Base-by-base conservation (phyloP, 2,113 vertebrate species). In the Oceanites oceanicus region DNA sequence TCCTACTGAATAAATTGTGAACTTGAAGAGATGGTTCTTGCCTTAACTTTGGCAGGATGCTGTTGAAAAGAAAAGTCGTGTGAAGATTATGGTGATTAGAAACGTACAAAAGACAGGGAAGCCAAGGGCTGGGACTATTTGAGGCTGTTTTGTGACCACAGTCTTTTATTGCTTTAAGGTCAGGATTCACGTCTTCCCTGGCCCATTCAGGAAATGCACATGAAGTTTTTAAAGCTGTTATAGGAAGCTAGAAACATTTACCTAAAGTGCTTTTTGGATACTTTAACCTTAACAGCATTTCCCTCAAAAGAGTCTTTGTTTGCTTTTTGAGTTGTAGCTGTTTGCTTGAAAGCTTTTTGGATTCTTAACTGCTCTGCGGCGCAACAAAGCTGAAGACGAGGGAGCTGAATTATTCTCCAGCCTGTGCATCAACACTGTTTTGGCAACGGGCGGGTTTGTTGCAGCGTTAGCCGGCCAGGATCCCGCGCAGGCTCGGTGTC, bases 401-500 rank as follows among this genome's bases (percentile, higher is more conserved):
- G 53, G 40, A 76, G 21, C 3, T 2, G 73, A 6, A 3, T 52
- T 50, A 3, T 25, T 72, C 47, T 45, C 19, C 27, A 21, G 68
- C 40, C 55, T 32, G 49, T n/a, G 38, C 85, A 27, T 26, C 56
- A 4, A 5, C 23, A 3, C 29, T 38, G 67, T 55, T 86, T 65
- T 84, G 63, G 72, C 87, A 82, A 3, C 7, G 8, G 42, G 63
- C 9, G 38, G 50, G 49, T n/a, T 73, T 36, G 40, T 68, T 49
- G 65, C 68, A 2, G 49, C 0, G 11, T 7, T 5, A 53, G 44
- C 26, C 21, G 7, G n/a, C 1, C 49, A 61, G 83, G 62, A 68
- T 52, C 55, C 61, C 1, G 6, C 1, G 0, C 13, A 7, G 75
- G 42, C 79, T 79, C 8, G 0, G 4, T 8, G 62, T 7, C 12